phyloP scores from a whole-genome alignment of 2,113 vertebrate genomes.

The Callionymus lyra region DNA sequence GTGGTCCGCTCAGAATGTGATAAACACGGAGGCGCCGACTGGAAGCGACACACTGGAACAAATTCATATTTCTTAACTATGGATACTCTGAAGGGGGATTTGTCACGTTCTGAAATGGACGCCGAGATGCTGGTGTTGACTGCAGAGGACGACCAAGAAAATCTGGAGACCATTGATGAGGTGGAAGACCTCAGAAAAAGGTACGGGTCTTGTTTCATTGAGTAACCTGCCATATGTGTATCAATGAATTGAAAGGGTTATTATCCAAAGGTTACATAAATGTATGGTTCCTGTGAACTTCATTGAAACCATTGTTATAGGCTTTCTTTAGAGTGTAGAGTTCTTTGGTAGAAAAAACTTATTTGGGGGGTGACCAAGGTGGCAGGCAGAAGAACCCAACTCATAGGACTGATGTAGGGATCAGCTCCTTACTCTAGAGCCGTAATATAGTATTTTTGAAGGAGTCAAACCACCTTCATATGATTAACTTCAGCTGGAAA shows the following conservation, averaged over 20 bases:
- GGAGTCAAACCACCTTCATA: too few species aligned
- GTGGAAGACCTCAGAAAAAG: slow-evolving; percentile 73
- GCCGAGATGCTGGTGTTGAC: slow-evolving; percentile 56
- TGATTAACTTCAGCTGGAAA: too few species aligned
- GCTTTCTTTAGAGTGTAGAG: too few species aligned
- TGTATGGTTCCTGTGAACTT: background rate
- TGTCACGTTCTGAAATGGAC: slow-evolving; percentile 47
- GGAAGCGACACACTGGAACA: slow-evolving; percentile 18
- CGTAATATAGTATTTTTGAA: too few species aligned
- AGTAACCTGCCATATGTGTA: background rate
- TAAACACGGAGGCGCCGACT: slow-evolving; percentile 28
- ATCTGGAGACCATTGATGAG: slow-evolving; percentile 45
- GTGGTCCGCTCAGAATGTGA: slow-evolving; percentile 19
- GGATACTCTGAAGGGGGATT: slow-evolving; percentile 51
- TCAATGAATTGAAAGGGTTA: background rate
- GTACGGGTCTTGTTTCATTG: slow-evolving; percentile 49
- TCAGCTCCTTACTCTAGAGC: too few species aligned
- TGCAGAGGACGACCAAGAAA: slow-evolving; percentile 29
- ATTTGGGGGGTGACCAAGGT: too few species aligned
- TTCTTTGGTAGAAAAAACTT: too few species aligned
- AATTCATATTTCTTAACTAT: slow-evolving; percentile 33
- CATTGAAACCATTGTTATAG: background rate
- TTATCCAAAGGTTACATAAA: background rate
- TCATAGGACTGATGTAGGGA: too few species aligned
- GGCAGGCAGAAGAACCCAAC: too few species aligned